Conservation (phyloP, 2,797 vertebrate genomes). For the Enteromius paludinosus region DNA sequence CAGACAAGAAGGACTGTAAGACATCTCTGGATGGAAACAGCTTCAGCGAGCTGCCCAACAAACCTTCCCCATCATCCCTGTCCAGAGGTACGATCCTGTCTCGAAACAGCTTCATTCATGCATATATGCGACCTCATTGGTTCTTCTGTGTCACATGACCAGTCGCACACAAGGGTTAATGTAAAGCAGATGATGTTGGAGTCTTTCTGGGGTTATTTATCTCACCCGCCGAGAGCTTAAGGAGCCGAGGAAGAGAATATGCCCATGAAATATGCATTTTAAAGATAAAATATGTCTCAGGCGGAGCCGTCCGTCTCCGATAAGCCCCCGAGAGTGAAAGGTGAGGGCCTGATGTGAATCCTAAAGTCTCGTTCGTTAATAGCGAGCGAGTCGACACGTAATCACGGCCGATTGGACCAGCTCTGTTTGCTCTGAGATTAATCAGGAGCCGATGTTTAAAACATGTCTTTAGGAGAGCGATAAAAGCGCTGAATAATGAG, state of each 20-base stretch:
- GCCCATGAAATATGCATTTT: constrained; percentile 73
- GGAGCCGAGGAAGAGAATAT: constrained; percentile 32
- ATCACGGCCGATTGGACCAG: not conserved
- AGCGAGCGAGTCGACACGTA: constrained; percentile 7
- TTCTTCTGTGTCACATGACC: not conserved
- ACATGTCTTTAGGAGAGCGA: constrained; percentile 74
- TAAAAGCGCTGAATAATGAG: constrained; percentile 79
- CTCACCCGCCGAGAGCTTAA: constrained; percentile 35
- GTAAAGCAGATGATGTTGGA: not conserved
- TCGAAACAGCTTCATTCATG: not conserved
- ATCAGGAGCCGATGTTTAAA: constrained; percentile 73
- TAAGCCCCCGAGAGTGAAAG: constrained; percentile 65
- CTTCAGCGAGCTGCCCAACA: constrained; percentile 84
- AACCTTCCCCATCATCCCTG: constrained; percentile 77
- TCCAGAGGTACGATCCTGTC: constrained; percentile 69
- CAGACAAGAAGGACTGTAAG: constrained; percentile 85
- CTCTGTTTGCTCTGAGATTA: constrained; percentile 70
- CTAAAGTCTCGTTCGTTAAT: constrained; percentile 59
- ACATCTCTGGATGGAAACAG: constrained; percentile 77
- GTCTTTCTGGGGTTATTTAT: constrained; percentile 6
- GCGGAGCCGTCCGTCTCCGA: constrained; percentile 58
- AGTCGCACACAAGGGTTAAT: not conserved
- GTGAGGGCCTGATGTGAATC: constrained; percentile 71
- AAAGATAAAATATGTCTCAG: constrained; percentile 62
- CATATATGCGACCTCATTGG: not conserved